Base-by-base conservation (phyloP, 2,113 vertebrate genomes). In the Brachypteracias leptosomus region DNA sequence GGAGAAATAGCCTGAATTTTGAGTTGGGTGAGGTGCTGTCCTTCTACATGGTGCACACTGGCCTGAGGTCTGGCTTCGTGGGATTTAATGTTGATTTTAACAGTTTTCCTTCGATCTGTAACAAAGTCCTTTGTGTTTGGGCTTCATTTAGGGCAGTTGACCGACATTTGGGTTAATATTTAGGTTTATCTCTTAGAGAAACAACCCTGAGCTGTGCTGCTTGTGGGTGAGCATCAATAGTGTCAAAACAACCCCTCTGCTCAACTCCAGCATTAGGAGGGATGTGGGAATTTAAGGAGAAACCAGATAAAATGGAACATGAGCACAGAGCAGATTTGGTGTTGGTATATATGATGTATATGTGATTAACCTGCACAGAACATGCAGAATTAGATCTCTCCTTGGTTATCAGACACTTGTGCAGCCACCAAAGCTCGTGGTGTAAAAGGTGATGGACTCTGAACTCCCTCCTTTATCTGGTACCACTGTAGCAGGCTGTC, bases 181-280 rank as follows among this genome's bases (percentile, higher is more conserved):
- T 55, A 35, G 35, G 42, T 62, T 73, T 57, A 29, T 16, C 28
- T 76, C 36, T 38, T 62, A 16, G 16, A 57, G 40, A 54, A 68
- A 29, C 29, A 3, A 1, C 1, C 38, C 2, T 4, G 58, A n/a
- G 1, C 47, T 54, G 0, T 2, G 11, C 26, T 42, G 20, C 18
- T 63, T 35, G 10, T 29, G n/a, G 16, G n/a, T n/a, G n/a, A 22
- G 16, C 8, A 26, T 36, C 38, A 35, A 13, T 12, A 35, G n/a
- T 21, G n/a, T 54, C 57, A 28, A 15, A 75, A 40, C 15, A 52
- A 65, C n/a, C 12, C 3, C 22, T 35, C 26, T 40, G 26, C 51
- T 31, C 5, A 55, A 42, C 40, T 33, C 52, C 11, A 55, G 21
- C 6, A 5, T 42, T 55, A 21, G 22, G 33, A 25, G 18, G 49